Base-by-base conservation (phyloP, 2,888 invertebrate genomes). In the Hypercompe scribonia region DNA sequence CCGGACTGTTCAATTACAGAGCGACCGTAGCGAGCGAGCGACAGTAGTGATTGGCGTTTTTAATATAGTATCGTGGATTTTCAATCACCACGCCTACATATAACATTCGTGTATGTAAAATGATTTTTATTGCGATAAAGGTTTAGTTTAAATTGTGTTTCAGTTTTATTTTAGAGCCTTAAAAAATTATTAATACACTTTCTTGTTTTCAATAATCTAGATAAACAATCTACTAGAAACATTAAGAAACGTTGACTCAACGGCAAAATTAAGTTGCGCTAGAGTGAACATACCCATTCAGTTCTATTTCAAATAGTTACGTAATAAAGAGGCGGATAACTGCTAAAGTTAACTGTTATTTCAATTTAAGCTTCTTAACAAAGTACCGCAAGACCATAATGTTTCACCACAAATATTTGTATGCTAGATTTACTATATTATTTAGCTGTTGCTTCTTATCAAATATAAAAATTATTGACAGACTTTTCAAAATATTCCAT, bases 11-110 rank as follows among this genome's bases (percentile, higher is more conserved):
- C 78, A 71, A 73, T 78, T 78, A 73, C 70, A 80, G 72, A 68
- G 54, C 39, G 69, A 66, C 73, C 66, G 73, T 79, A 80, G 79
- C n/a, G 24, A 54, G 50, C n/a, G 73, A 68, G 61, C 39, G 61
- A 79, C 82, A 74, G 72, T 77, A 83, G 83, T 84, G 83, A 88
- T 85, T 86, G 87, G 86, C 88, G 78, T 84, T 85, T 87, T 84
- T 85, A 88, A 87, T 89, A 87, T 79, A 76, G 73, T 76, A 74
- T 79, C 76, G 76, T 70, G 66, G 71, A 77, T 84, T 85, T 85
- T 86, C 81, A 84, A 84, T 85, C 73, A 68, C 72, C 36, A 68
- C 31, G 78, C 66, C 78, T 76, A 71, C 76, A 75, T 75, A 81
- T 83, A 80, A 82, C 68, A 71, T 65, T 70, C 73, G 72, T 69